phyloP scores from a whole-genome alignment of 2,888 invertebrate genomes.

The Nesidiocoris tenuis region DNA sequence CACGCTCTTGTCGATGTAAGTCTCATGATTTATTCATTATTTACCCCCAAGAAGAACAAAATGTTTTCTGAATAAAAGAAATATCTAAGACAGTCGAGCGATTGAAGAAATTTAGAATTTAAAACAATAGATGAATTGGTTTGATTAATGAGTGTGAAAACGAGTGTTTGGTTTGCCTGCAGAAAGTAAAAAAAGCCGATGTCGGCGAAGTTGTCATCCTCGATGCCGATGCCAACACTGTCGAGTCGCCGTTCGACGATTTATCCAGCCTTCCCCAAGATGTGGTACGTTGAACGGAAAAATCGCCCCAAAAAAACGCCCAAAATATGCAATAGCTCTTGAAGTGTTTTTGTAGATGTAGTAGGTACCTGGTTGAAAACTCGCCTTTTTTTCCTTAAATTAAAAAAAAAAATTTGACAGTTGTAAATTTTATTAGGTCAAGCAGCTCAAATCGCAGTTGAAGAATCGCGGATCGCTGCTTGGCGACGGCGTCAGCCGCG shows the following conservation, averaged over 20 bases:
- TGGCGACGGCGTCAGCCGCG: conserved; percentile 90
- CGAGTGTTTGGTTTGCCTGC: no score
- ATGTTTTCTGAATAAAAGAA: not conserved
- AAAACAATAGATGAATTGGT: no score
- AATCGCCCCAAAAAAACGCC: no score
- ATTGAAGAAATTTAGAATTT: no score
- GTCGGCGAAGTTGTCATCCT: conserved; percentile 92
- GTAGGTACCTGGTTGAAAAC: no score
- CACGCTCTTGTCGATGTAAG: conserved; percentile 52
- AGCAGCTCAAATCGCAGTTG: conserved; percentile 72
- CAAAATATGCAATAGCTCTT: no score
- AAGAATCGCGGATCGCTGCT: conserved; percentile 72
- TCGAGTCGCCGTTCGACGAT: conserved; percentile 88
- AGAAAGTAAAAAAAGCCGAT: conserved; percentile 77
- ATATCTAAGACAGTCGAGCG: not conserved
- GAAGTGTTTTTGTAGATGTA: not conserved
- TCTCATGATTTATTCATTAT: conserved; percentile 37
- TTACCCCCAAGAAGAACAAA: not conserved
- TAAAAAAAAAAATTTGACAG: not conserved
- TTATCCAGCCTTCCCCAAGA: conserved; percentile 84
- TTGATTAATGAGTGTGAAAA: no score
- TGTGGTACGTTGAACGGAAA: conserved; percentile 64
- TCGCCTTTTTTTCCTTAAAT: no score
- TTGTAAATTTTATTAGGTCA: conserved; percentile 58
- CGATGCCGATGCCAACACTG: conserved; percentile 85